A percentile compares a stretch with the other conserved stretches of the same genome.
Conservation (phyloP, 2,888 invertebrate species). For the Clitarchus hookeri region DNA sequence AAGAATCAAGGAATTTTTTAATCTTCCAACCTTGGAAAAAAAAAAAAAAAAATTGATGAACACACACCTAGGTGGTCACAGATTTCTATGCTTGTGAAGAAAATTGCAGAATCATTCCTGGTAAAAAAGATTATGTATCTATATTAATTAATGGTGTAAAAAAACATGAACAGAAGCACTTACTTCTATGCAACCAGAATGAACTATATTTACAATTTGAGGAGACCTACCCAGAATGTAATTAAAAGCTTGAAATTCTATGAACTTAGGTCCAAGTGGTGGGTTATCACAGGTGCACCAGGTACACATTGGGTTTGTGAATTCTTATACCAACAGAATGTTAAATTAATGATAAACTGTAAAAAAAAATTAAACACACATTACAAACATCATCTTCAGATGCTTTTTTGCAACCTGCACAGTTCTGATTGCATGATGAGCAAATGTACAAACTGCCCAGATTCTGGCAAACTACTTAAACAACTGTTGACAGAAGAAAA, state of each 20-base stretch:
- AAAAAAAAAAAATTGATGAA: background rate
- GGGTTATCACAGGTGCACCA: background rate
- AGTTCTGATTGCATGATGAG: background rate
- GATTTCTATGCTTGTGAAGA: background rate
- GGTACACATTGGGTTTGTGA: background rate
- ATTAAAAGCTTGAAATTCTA: background rate
- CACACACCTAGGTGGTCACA: background rate
- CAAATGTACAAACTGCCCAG: background rate
- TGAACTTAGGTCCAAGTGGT: background rate
- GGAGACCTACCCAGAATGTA: background rate
- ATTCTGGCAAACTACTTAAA: background rate
- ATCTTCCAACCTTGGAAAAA: background rate
- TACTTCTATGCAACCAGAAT: background rate
- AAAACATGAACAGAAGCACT: constrained; percentile 11
- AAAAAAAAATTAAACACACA: background rate
- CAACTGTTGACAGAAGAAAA: background rate
- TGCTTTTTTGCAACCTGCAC: background rate
- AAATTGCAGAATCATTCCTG: background rate
- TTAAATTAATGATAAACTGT: background rate
- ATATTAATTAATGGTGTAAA: background rate
- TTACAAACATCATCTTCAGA: background rate
- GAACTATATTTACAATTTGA: constrained; percentile 3
- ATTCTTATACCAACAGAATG: background rate
- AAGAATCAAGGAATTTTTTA: background rate
- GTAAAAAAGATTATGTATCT: constrained; percentile 6